Base-by-base conservation (phyloP, 1,140 invertebrate species). In the Vollenhovia emeryi region DNA sequence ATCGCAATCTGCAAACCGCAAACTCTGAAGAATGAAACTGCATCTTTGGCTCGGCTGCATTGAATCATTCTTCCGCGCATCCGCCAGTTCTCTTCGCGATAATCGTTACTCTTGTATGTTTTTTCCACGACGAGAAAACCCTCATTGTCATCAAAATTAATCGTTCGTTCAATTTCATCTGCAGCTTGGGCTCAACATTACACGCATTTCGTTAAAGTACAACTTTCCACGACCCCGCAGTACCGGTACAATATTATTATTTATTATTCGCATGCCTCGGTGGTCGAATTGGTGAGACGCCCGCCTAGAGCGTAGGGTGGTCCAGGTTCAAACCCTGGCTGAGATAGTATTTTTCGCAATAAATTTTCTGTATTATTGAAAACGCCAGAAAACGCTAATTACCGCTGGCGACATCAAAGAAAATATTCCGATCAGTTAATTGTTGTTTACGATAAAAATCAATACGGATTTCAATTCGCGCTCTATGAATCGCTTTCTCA, bases 1-100 rank as follows among this genome's bases (percentile, higher is more conserved):
- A 75, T 59, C 33, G 33, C 15, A 43, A 75, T 75, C 73, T 40
- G 21, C 15, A 74, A 57, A 74, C 52, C 33, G 24, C 52, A 75
- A 75, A 59, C 36, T 9, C 36, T n/a, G n/a, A 6, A 57, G 13
- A 21, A 57, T 75, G 24, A 75, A 75, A 43, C 21, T 75, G 52
- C 24, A 59, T 27, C 15, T 40, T 75, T 75, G 8, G 21, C 43
- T 75, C n/a, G 21, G 21, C 36, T 75, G 9, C 52, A 40, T 43
- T 75, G 33, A 74, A 36, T 75, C 33, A 75, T 59, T 50, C 8
- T 27, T 36, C 6, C 50, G 15, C 21, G 21, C 21, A 75, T 43
- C 73, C 40, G 52, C 43, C 24, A 30, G 8, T 59, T 36, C 21
- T 75, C 21, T 18, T 36, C 3, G 21, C 24, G 8, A 18, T 75